A percentile compares a stretch with the other conserved stretches of the same genome.
Conservation (phyloP, 2,113 vertebrate genomes). For the Myrmecophaga tridactyla region DNA sequence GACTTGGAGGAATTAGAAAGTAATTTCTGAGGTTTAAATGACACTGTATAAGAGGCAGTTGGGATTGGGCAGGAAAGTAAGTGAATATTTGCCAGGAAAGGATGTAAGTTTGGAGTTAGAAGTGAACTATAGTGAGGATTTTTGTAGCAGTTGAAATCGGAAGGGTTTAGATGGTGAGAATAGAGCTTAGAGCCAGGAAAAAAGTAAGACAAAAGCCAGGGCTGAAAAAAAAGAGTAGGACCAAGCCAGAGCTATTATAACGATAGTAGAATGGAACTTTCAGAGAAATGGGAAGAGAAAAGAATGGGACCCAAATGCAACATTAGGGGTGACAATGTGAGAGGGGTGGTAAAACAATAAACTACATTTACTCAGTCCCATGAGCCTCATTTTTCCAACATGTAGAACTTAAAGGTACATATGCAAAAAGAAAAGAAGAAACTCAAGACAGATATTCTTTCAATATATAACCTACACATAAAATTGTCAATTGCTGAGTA, state of each 20-base stretch:
- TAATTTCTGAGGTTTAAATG: slow-evolving; percentile 3
- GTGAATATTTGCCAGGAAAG: slow-evolving; percentile 13
- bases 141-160: not conserved
- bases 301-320: not conserved
- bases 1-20: not conserved
- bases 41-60: not conserved
- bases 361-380: not conserved
- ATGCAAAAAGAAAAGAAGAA: not conserved
- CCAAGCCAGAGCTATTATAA: slow-evolving; percentile 33
- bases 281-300: not conserved
- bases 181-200: slow-evolving; percentile 58
- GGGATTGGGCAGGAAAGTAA: not conserved
- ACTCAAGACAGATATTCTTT: not conserved
- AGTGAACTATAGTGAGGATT: not conserved
- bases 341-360: not conserved
- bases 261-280: slow-evolving; percentile 7
- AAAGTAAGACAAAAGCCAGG: slow-evolving; percentile 61
- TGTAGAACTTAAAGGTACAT: not conserved
- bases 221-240: slow-evolving; percentile 25
- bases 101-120: slow-evolving; percentile 20
- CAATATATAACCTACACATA: not conserved
- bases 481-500: not conserved
- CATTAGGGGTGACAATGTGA: not conserved
- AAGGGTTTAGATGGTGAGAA: slow-evolving; percentile 63
- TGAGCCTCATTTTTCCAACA: not conserved